Conservation (phyloP, 2,113 vertebrate species). For the Psittacara wagleri region DNA sequence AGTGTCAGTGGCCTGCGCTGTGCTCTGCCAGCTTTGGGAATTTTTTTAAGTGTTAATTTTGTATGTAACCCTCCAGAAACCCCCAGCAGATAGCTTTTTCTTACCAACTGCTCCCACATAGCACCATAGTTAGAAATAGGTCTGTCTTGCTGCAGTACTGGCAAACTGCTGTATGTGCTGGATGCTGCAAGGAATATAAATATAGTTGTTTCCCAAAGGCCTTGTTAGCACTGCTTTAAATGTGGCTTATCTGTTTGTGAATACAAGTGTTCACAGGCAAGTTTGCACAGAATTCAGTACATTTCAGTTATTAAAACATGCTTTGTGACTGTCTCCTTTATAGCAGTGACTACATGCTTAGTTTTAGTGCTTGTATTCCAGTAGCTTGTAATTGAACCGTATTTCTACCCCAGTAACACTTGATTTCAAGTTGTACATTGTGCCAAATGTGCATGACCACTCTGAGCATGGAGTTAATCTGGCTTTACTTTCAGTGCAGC, state of each 20-base stretch:
- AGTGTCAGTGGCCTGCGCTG: neutral
- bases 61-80: neutral
- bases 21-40: neutral
- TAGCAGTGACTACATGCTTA: neutral
- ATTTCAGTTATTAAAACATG: neutral
- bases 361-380: neutral
- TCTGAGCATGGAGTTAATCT: neutral
- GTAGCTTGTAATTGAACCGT: neutral
- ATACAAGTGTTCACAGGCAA: neutral
- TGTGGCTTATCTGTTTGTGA: neutral
- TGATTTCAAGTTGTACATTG: neutral
- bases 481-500: neutral
- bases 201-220: conserved; percentile 22
- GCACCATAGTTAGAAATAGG: conserved; percentile 1
- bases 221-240: neutral
- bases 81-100: neutral
- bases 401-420: neutral
- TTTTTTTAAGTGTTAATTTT: neutral
- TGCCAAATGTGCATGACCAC: neutral
- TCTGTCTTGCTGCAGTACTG: conserved; percentile 19
- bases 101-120: conserved; percentile 19
- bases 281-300: neutral
- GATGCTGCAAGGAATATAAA: conserved; percentile 32
- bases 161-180: conserved; percentile 17
- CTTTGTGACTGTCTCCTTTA: neutral